Conservation (phyloP, 1,140 invertebrate species). For the Drosophila jambulina region DNA sequence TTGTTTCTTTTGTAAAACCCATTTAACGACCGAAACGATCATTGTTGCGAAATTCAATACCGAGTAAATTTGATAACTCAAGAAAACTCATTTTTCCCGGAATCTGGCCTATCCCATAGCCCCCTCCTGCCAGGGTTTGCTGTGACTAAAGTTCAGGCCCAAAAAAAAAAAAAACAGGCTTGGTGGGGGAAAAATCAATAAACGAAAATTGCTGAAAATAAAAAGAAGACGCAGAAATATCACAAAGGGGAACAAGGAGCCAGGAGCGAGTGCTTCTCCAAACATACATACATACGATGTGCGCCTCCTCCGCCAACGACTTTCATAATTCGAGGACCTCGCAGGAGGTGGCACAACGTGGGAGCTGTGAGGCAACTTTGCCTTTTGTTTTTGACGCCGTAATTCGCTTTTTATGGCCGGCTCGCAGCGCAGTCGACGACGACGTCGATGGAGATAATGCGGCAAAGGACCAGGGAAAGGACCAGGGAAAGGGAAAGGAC, state of each 20-base stretch:
- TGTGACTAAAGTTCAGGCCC: slow-evolving; percentile 27
- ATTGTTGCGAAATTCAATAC: slow-evolving; percentile 41
- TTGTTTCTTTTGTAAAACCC: slow-evolving; percentile 1
- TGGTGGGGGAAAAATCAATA: slow-evolving; percentile 61
- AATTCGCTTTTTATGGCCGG: slow-evolving; percentile 67
- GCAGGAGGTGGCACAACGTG: not conserved
- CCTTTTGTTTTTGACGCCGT: slow-evolving; percentile 65
- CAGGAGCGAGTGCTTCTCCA: slow-evolving; percentile 2
- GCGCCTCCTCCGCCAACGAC: not conserved
- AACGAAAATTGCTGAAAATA: slow-evolving; percentile 66
- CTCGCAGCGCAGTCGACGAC: slow-evolving; percentile 42
- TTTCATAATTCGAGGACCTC: slow-evolving; percentile 49
- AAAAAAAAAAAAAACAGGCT: not conserved
- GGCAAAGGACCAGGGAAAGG: not conserved
- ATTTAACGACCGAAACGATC: slow-evolving; percentile 39
- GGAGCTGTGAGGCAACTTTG: slow-evolving; percentile 39
- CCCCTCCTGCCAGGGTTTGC: not conserved
- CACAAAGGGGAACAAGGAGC: slow-evolving; percentile 1
- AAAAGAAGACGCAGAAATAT: slow-evolving; percentile 57
- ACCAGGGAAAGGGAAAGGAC: not conserved
- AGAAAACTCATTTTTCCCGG: slow-evolving; percentile 41
- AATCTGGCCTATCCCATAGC: slow-evolving; percentile 24
- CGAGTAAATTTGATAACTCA: slow-evolving; percentile 37
- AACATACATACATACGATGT: not conserved
- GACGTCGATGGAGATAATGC: slow-evolving; percentile 60